These are phyloP conservation scores for Ceyx melanurus DNA, from an alignment of 2,113 vertebrate species.

Conservation along the genomic window DNA sequence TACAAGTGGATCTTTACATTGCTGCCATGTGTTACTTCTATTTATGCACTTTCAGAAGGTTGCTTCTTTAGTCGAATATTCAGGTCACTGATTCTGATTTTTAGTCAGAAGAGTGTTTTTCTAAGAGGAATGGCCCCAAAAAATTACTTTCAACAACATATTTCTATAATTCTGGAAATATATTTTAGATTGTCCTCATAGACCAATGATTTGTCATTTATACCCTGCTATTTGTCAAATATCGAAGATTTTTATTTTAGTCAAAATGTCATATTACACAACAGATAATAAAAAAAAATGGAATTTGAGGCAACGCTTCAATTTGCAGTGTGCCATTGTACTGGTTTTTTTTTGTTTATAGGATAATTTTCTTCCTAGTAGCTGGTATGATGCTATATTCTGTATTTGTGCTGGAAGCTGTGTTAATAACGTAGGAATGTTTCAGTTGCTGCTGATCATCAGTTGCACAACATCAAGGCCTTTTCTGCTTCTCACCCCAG, in stretches of 20 bases:
- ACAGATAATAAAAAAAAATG: background rate
- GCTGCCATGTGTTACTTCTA: fast-evolving
- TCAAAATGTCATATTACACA: background rate
- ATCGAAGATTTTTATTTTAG: background rate
- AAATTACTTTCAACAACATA: background rate
- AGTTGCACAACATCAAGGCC: fast-evolving
- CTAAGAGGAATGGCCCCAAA: background rate
- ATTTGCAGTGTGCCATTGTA: background rate
- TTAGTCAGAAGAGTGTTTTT: background rate
- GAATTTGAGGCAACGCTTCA: background rate
- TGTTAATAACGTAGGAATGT: too few relatives aligned
- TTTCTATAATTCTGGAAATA: background rate
- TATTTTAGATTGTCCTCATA: background rate
- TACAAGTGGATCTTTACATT: fast-evolving
- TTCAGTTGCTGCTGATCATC: background rate
- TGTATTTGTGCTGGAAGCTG: background rate
- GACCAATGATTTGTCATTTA: background rate
- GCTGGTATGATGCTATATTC: too few relatives aligned
- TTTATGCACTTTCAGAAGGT: background rate
- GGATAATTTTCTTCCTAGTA: background rate
- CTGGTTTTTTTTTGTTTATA: background rate
- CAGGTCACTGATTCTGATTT: background rate
- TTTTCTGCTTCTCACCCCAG: background rate
- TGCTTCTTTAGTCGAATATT: background rate
- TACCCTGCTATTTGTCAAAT: background rate